A percentile compares a stretch with the other conserved stretches of the same genome.
Evolutionary conservation across 1,140 invertebrate genomes (phyloP).

Genomic region (Drosophila pachea): DNA sequence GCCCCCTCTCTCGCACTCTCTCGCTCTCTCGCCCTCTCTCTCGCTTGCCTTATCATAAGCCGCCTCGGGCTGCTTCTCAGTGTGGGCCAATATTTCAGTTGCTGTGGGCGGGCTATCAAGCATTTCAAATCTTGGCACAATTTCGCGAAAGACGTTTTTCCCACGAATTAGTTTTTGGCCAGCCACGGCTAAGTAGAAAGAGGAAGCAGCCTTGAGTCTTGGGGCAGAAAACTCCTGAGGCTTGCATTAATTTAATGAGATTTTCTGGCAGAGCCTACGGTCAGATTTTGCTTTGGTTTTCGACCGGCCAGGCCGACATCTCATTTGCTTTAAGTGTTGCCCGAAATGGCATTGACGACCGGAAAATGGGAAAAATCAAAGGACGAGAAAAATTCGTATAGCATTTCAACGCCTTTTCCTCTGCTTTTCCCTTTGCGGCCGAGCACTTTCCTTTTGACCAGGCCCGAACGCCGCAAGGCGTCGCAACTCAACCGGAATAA

Average conservation of each 20-base stretch:
- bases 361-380: constrained; percentile 16
- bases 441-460: no score
- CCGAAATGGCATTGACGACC: constrained; percentile 44
- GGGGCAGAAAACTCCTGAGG: constrained; percentile 50
- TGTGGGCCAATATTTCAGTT: constrained; percentile 13
- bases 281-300: constrained; percentile 57
- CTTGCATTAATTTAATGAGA: constrained; percentile 77
- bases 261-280: constrained; percentile 49
- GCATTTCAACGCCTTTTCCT: constrained; percentile 62
- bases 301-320: constrained; percentile 31
- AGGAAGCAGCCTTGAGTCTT: neutral
- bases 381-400: constrained; percentile 36
- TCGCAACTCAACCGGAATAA: constrained; percentile 71
- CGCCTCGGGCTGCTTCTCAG: constrained; percentile 13
- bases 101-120: constrained; percentile 38
- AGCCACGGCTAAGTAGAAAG: neutral
- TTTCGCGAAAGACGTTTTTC: constrained; percentile 53
- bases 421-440: constrained; percentile 7
- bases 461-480: constrained; percentile 45
- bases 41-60: neutral
- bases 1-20: no score
- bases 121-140: constrained; percentile 53
- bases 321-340: constrained; percentile 61
- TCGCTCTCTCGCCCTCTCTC: no score
- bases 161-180: constrained; percentile 49